Evolutionary conservation across 2,113 vertebrate genomes (phyloP), one percentile per base, ranked within the genome.

Genomic region (Gorsachius goisagi): DNA sequence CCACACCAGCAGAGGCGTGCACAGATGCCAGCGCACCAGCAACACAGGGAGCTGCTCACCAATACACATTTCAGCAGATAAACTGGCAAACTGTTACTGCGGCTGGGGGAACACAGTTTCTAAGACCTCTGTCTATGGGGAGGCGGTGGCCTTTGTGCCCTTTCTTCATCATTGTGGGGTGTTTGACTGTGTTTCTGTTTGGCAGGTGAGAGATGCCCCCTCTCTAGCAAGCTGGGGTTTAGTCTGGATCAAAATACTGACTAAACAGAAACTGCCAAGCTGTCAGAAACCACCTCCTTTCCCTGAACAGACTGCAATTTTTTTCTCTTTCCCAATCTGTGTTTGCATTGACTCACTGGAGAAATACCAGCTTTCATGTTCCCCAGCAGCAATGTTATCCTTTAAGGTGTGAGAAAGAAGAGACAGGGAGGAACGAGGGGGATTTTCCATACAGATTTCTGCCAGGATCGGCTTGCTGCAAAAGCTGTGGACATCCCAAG

Each of bases 311-410:
- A 64, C 39, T 64, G 39, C 33, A 17, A 45, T 52, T 18, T 47
- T 73, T 82, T 37, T 23, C 39, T 90, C 32, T 91, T 71, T 79
- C 26, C 9, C 59, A 73, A 19, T 59, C 35, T 47, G 17, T 96
- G 78, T 93, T 95, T 96, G 55, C 62, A 75, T 90, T 95, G 84
- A 72, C 88, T 97, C 22, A 27, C 63, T 69, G 50, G 27, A 82
- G 69, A 94, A 96, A 90, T 50, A 93, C 53, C 62, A 88, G 39
- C 35, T 79, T 89, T 92, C 52, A 66, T 66, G 52, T 55, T 72
- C n/a, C 47, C 39, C 73, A 62, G 50, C 33, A 50, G 69, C 56
- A 88, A 32, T 85, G 76, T 87, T 95, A 80, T 64, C 49, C 44
- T 83, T 85, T 62, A 67, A 88, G 58, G 8, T 85, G 60, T 60